These are phyloP conservation scores for Apostichopus californicus DNA, from an alignment of 35 echinoderm and acorn worm genomes.

Conservation along the genomic window DNA sequence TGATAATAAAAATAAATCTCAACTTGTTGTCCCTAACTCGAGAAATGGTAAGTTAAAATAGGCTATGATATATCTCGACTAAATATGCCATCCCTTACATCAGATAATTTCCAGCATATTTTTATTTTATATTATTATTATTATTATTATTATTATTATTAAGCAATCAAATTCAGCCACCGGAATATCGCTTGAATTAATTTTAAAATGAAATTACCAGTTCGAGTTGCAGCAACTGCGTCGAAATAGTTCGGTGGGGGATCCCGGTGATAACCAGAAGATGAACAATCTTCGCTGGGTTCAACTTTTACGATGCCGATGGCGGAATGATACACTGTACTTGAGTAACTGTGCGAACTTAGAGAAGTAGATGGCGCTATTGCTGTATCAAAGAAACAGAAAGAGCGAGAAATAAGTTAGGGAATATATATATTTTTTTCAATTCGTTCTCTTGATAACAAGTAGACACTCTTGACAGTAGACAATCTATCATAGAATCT, in stretches of 20 bases:
- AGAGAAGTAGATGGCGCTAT: background rate
- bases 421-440: too few species aligned
- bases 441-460: background rate
- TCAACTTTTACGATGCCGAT: slow-evolving; percentile 30
- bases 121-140: too few species aligned
- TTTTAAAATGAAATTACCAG: background rate
- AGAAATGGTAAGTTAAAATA: too few species aligned
- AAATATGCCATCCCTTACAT: too few species aligned
- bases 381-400: background rate
- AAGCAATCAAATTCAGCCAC: too few species aligned
- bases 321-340: background rate
- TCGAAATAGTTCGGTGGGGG: slow-evolving; percentile 38
- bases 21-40: too few species aligned
- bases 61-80: too few species aligned
- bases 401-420: background rate
- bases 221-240: slow-evolving; percentile 6
- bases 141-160: too few species aligned
- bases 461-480: background rate
- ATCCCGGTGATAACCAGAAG: slow-evolving; percentile 1
- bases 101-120: too few species aligned
- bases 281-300: slow-evolving; percentile 28
- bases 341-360: background rate
- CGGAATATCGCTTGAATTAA: too few species aligned
- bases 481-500: background rate
- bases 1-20: too few species aligned